phyloP scores from a whole-genome alignment of 2,888 invertebrate species.

The Atethmia centrago region DNA sequence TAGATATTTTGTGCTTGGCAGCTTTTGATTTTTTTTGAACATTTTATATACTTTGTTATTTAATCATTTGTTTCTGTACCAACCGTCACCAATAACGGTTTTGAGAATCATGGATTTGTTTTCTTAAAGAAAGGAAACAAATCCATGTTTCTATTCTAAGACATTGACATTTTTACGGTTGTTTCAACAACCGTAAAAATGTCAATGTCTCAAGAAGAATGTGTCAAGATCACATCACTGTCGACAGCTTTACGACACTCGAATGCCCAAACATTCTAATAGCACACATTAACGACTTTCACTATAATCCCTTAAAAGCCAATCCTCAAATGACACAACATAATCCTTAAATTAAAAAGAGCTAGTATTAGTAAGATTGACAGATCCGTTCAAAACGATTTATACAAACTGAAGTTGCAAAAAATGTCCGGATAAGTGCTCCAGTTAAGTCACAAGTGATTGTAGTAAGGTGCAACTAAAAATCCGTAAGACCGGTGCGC shows the following conservation, averaged over 20 bases:
- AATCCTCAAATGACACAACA: slow-evolving; percentile 63
- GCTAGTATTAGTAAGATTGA: slow-evolving; percentile 74
- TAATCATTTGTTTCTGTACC: background rate
- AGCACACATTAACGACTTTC: slow-evolving; percentile 72
- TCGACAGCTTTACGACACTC: slow-evolving; percentile 38
- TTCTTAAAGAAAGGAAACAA: no score
- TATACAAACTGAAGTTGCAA: slow-evolving; percentile 68
- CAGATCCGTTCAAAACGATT: slow-evolving; percentile 73
- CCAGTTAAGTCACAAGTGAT: slow-evolving; percentile 81
- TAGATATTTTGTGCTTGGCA: no score
- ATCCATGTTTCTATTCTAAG: background rate
- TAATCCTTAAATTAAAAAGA: slow-evolving; percentile 71
- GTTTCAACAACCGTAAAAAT: no score
- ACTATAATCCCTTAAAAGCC: slow-evolving; percentile 74
- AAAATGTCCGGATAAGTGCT: slow-evolving; percentile 74
- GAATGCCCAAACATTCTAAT: slow-evolving; percentile 52
- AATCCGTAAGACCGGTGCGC: slow-evolving; percentile 72
- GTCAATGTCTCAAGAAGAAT: no score
- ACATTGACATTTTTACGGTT: slow-evolving; percentile 2
- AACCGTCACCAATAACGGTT: background rate
- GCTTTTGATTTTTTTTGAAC: no score
- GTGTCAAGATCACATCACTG: slow-evolving; percentile 42
- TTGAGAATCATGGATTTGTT: no score
- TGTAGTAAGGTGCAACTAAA: slow-evolving; percentile 71
- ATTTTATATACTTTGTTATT: background rate